phyloP scores from a whole-genome alignment of 2,113 vertebrate genomes.

The Lipophrys pholis region DNA sequence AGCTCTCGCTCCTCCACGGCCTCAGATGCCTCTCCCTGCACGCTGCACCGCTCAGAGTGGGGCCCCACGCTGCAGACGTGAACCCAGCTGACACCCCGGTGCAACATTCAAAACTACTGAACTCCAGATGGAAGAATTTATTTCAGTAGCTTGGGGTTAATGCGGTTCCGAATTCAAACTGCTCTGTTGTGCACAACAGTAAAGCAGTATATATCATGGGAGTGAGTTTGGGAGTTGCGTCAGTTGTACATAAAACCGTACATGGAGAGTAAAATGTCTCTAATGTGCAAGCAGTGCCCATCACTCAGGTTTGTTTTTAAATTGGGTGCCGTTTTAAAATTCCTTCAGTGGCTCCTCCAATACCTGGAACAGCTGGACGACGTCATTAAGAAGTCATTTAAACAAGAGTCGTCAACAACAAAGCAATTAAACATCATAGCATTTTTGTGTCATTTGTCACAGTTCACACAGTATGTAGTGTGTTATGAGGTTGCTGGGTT shows the following conservation, averaged over 20 bases:
- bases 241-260: not conserved
- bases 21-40: constrained; percentile 45
- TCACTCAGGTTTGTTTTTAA: too few species aligned
- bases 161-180: constrained; percentile 2
- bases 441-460: not conserved
- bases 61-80: constrained; percentile 47
- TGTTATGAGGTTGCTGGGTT: not conserved
- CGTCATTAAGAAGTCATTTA: not conserved
- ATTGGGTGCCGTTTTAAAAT: too few species aligned
- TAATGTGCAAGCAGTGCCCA: not conserved
- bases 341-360: too few species aligned
- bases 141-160: constrained; percentile 8
- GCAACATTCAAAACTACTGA: constrained; percentile 66
- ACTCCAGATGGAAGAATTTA: constrained; percentile 44
- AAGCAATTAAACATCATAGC: not conserved
- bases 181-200: not conserved
- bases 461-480: not conserved
- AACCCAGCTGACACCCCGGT: constrained; percentile 45
- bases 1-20: constrained; percentile 23
- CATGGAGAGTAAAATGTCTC: not conserved
- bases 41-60: constrained; percentile 35
- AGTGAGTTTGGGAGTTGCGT: not conserved
- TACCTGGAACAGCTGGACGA: not conserved
- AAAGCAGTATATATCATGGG: not conserved
- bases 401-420: not conserved